Conservation (phyloP, 2,797 vertebrate genomes). For the Champsocephalus esox region DNA sequence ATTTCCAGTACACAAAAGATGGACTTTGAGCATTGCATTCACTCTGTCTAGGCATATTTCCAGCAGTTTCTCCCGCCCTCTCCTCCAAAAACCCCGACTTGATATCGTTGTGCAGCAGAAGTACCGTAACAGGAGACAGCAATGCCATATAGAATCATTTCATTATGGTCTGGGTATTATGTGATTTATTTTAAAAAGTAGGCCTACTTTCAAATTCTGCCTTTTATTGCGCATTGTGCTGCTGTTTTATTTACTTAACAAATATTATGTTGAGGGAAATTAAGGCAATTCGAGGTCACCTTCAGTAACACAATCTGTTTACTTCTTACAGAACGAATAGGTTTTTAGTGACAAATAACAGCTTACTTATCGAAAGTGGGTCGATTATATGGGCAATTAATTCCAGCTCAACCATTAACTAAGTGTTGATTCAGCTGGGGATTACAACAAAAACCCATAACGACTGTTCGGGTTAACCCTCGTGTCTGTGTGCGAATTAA, state of each 20-base stretch:
- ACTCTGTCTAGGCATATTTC: slow-evolving; percentile 55
- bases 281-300: slow-evolving; percentile 50
- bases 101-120: slow-evolving; percentile 59
- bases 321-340: background rate
- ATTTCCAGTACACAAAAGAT: slow-evolving; percentile 9
- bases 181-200: slow-evolving; percentile 40
- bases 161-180: background rate
- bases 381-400: slow-evolving; percentile 69
- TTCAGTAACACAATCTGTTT: slow-evolving; percentile 21
- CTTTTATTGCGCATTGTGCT: background rate
- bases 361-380: slow-evolving; percentile 69
- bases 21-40: slow-evolving; percentile 57
- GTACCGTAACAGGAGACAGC: slow-evolving; percentile 11
- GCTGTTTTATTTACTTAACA: slow-evolving; percentile 41
- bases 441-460: slow-evolving; percentile 24
- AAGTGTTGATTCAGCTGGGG: slow-evolving; percentile 72
- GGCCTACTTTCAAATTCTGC: background rate
- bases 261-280: slow-evolving; percentile 27
- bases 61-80: slow-evolving; percentile 71
- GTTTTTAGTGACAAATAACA: slow-evolving; percentile 23
- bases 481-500: slow-evolving; percentile 1
- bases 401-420: slow-evolving; percentile 67
- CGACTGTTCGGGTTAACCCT: background rate
- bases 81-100: slow-evolving; percentile 37
- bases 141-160: background rate